Percentiles rank a stretch among this genome's conserved stretches.
phyloP scores from a whole-genome alignment of 1,140 invertebrate genomes.

The Monochamus saltuarius region DNA sequence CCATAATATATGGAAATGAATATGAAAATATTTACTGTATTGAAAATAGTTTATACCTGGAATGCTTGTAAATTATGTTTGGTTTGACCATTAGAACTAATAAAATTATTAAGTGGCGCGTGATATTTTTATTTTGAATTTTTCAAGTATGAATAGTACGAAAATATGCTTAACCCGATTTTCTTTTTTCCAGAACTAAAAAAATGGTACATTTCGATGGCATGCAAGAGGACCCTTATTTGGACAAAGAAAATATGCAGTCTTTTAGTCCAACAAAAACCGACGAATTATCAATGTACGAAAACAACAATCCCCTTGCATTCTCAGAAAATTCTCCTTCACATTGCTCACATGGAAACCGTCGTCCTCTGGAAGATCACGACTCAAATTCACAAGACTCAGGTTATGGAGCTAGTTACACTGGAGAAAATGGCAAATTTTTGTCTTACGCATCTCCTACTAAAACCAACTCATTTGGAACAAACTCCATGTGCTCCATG shows the following conservation, averaged over 20 bases:
- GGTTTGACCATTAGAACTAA: neutral
- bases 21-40: too few species aligned
- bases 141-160: neutral
- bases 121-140: conserved; percentile 2
- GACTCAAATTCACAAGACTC: conserved; percentile 63
- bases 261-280: conserved; percentile 30
- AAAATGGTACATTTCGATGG: conserved; percentile 15
- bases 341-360: conserved; percentile 21
- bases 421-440: conserved; percentile 52
- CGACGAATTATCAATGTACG: conserved; percentile 36
- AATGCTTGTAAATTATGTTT: too few species aligned
- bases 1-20: too few species aligned
- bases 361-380: conserved; percentile 35
- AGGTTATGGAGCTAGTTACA: conserved; percentile 53
- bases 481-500: conserved; percentile 60
- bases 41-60: too few species aligned
- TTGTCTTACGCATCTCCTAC: conserved; percentile 53
- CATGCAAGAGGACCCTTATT: conserved; percentile 19
- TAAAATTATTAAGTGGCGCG: neutral
- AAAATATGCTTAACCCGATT: conserved; percentile 11
- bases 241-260: conserved; percentile 35
- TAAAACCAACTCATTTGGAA: conserved; percentile 47
- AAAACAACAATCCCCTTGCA: conserved; percentile 15
- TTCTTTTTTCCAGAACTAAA: conserved; percentile 27
- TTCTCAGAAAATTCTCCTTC: conserved; percentile 28